These are phyloP conservation scores for Noctua janthe DNA, from an alignment of 2,888 invertebrate genomes.

Conservation along the genomic window DNA sequence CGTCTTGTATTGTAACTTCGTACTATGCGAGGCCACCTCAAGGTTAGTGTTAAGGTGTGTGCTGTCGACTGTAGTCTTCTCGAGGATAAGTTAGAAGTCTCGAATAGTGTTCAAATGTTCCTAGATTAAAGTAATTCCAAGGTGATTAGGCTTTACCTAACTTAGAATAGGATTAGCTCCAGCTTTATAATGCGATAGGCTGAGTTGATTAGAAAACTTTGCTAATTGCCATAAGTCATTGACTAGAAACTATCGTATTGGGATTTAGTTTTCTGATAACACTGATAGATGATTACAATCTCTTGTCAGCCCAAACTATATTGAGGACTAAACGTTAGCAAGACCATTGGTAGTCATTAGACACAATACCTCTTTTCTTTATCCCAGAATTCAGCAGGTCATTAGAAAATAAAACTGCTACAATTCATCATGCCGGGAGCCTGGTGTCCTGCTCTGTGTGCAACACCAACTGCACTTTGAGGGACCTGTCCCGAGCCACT, in stretches of 20 bases:
- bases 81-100: background rate
- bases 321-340: background rate
- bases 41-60: background rate
- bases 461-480: background rate
- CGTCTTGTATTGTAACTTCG: background rate
- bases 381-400: background rate
- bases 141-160: background rate
- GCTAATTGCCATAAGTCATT: slow-evolving; percentile 17
- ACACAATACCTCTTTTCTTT: background rate
- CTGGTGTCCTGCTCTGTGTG: background rate
- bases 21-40: background rate
- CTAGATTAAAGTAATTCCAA: slow-evolving; percentile 4
- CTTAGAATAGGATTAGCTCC: slow-evolving; percentile 17
- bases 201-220: slow-evolving; percentile 28
- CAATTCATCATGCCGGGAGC: background rate
- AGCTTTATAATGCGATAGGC: background rate
- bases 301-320: slow-evolving; percentile 12
- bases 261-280: slow-evolving; percentile 7
- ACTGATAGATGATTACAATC: background rate
- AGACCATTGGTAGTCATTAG: background rate
- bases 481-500: background rate
- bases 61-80: background rate
- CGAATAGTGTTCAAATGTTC: slow-evolving; percentile 11
- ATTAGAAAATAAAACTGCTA: background rate
- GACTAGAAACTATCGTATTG: slow-evolving; percentile 1